Conservation (phyloP, 2,888 invertebrate species). For the Isoperla grammatica region DNA sequence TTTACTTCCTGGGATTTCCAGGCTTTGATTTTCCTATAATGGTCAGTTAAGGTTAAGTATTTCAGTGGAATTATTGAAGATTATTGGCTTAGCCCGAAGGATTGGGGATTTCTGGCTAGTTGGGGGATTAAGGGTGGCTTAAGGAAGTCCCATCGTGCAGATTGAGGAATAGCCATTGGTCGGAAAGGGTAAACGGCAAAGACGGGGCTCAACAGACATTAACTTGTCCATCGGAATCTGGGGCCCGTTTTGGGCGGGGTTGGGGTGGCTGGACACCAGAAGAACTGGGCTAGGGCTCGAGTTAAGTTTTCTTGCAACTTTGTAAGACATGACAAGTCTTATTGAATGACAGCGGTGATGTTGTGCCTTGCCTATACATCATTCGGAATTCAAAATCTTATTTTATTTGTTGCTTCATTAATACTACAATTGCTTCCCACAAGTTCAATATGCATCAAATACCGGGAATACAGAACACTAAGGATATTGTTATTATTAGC, state of each 20-base stretch:
- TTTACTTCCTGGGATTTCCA: not conserved
- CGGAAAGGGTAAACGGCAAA: not conserved
- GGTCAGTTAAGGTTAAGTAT: conserved; percentile 2
- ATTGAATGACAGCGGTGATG: too few species aligned
- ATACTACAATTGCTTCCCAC: too few species aligned
- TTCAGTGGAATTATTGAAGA: conserved; percentile 11
- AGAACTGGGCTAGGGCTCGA: not conserved
- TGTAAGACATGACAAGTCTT: too few species aligned
- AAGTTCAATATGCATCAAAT: too few species aligned
- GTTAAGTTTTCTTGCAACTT: not conserved
- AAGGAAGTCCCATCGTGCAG: not conserved
- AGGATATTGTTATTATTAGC: too few species aligned
- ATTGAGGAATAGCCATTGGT: conserved; percentile 19
- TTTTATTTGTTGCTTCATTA: too few species aligned
- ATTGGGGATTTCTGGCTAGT: conserved; percentile 8
- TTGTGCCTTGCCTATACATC: too few species aligned
- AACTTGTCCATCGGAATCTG: too few species aligned
- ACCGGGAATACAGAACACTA: too few species aligned
- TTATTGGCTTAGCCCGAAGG: conserved; percentile 7
- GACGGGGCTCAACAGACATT: conserved; percentile 5
- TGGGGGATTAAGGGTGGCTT: conserved; percentile 8
- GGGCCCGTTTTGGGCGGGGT: not conserved
- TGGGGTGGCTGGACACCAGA: not conserved
- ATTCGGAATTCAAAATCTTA: too few species aligned
- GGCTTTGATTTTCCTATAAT: conserved; percentile 8